Base-by-base conservation (phyloP, 2,113 vertebrate species). In the Saguinus midas region DNA sequence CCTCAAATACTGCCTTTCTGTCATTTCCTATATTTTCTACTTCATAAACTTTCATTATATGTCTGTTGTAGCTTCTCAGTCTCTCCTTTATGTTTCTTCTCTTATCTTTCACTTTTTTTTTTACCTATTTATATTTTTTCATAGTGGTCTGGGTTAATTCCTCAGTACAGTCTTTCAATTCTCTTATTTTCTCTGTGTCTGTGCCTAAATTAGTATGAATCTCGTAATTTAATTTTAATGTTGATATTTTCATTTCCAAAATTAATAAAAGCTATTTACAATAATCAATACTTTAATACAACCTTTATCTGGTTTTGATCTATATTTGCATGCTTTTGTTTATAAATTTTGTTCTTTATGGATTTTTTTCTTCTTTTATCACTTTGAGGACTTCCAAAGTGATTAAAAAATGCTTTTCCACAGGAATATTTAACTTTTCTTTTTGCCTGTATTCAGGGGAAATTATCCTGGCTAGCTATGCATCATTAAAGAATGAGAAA, bases 211-310 rank as follows among this genome's bases (percentile, higher is more conserved):
- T 55, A 80, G 13, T 35, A 55, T 90, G 4, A 9, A 73, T 23
- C 12, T 9, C 52, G 29, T 20, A 84, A 70, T 52, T 89, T 79
- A 82, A 78, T 45, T 84, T 84, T 78, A 93, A 25, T 61, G 72
- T 85, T 86, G 18, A 32, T 64, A 52, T 90, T 93, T 96, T 90
- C 21, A 85, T 82, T 94, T 89, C 40, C 20, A 55, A 90, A 73
- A 90, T 52, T 91, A 66, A 58, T 52, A 52, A 52, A 52, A 52
- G 14, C 50, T 52, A 17, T 52, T 52, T 52, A 52, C 14, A 52
- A 17, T 82, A 76, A 87, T 45, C 45, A 37, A 81, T 37, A 82
- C 20, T 90, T 85, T 64, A 88, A 87, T 82, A 57, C 5, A 82
- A 8, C n/a, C 18, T 73, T 16, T 6, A 14, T 72, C 29, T 86